Evolutionary conservation across 2,797 vertebrate species (phyloP).

Genomic region (Tangara arthus): DNA sequence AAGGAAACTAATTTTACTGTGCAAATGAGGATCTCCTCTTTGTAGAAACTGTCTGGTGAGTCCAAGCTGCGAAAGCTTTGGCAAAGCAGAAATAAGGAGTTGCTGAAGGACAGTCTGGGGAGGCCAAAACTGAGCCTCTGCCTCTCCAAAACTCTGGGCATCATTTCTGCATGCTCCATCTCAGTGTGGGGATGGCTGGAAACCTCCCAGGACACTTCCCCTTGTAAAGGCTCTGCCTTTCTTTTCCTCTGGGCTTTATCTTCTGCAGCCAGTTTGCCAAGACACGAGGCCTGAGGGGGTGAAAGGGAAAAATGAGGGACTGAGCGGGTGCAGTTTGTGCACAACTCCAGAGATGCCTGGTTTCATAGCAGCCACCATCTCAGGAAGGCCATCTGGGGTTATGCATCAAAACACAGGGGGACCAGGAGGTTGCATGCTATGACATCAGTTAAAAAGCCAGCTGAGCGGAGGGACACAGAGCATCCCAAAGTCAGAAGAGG

Average conservation of each 20-base stretch:
- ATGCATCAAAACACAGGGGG: background rate
- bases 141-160: background rate
- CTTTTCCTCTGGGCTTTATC: background rate
- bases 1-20: background rate
- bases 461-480: background rate
- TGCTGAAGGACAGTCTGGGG: background rate
- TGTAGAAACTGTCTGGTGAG: background rate
- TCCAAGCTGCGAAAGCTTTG: background rate
- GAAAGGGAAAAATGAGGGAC: background rate
- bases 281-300: fast-evolving
- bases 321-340: background rate
- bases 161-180: fast-evolving
- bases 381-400: background rate
- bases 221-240: background rate
- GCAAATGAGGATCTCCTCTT: background rate
- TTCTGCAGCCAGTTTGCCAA: background rate
- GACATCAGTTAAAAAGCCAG: background rate
- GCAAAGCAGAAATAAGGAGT: background rate
- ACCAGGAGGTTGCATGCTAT: background rate
- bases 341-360: background rate
- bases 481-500: background rate
- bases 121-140: background rate
- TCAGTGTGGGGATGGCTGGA: background rate
- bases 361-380: background rate
- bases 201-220: background rate